Percentiles rank a stretch among this genome's conserved stretches.
phyloP scores from a whole-genome alignment of 2,888 invertebrate species.

The Tenthredo livida region DNA sequence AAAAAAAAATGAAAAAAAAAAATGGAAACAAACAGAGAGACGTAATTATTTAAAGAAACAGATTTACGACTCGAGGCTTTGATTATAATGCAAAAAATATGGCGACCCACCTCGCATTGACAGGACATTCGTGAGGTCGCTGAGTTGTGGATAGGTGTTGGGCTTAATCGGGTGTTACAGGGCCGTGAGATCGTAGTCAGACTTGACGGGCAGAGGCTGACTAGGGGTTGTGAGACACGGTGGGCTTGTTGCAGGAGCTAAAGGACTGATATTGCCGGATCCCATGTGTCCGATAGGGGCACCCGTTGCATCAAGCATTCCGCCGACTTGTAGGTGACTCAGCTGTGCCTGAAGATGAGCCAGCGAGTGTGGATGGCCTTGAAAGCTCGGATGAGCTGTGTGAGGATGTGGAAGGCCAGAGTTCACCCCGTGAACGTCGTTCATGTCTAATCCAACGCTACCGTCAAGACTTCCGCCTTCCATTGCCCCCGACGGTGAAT shows the following conservation, averaged over 20 bases:
- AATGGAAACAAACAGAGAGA: not conserved
- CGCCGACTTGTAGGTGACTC: slow-evolving; percentile 75
- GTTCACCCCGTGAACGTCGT: slow-evolving; percentile 69
- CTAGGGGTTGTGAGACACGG: slow-evolving; percentile 69
- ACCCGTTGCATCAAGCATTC: slow-evolving; percentile 75
- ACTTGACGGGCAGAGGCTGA: slow-evolving; percentile 84
- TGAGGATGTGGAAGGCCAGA: slow-evolving; percentile 65
- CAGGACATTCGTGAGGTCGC: slow-evolving; percentile 44
- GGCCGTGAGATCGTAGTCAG: slow-evolving; percentile 93
- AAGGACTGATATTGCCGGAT: slow-evolving; percentile 75
- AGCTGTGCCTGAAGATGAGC: slow-evolving; percentile 77
- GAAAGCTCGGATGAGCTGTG: slow-evolving; percentile 70
- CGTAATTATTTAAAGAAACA: not conserved
- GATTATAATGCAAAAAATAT: slow-evolving; percentile 52
- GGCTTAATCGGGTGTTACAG: slow-evolving; percentile 79
- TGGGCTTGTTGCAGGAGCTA: slow-evolving; percentile 75
- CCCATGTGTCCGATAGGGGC: slow-evolving; percentile 72
- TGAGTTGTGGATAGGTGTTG: slow-evolving; percentile 40
- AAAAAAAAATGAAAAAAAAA: not conserved
- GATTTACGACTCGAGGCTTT: slow-evolving; percentile 54
- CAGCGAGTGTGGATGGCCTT: slow-evolving; percentile 77
- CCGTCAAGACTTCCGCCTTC: slow-evolving; percentile 73
- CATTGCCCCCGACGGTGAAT: slow-evolving; percentile 74
- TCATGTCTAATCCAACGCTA: slow-evolving; percentile 71
- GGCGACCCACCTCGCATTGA: slow-evolving; percentile 53